These are phyloP conservation scores for Pithys albifrons DNA, from an alignment of 2,113 vertebrate species.

Conservation along the genomic window DNA sequence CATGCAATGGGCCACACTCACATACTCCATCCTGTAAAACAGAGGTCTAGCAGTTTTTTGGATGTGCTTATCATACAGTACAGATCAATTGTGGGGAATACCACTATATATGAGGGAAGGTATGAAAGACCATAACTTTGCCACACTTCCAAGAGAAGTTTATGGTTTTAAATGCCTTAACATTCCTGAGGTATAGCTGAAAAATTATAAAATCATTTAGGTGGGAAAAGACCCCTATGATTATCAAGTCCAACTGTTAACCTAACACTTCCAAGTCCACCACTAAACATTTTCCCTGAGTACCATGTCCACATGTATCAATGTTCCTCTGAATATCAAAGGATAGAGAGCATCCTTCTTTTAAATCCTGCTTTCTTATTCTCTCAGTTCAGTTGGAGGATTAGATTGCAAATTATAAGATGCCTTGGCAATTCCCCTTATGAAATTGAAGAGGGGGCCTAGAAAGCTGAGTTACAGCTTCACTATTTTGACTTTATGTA, in stretches of 20 bases:
- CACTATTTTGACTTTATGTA: neutral
- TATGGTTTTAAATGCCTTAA: neutral
- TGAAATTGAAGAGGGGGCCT: neutral
- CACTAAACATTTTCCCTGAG: neutral
- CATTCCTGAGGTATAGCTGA: neutral
- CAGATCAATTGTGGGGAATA: neutral
- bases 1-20: neutral
- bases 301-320: fast-evolving
- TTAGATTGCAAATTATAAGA: neutral
- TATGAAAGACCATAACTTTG: neutral
- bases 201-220: neutral
- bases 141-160: neutral
- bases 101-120: neutral
- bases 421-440: neutral
- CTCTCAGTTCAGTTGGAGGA: neutral
- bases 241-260: neutral
- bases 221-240: neutral
- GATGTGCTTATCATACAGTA: neutral
- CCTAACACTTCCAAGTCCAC: neutral
- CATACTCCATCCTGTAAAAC: neutral
- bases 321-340: neutral
- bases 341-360: neutral
- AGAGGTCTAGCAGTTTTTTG: neutral
- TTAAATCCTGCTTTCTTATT: neutral
- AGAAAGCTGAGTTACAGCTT: neutral